Percentiles rank a stretch among this genome's conserved stretches.
These are phyloP conservation scores for Spinus olivaceus DNA, from an alignment of 2,797 vertebrate genomes.

Conservation along the genomic window DNA sequence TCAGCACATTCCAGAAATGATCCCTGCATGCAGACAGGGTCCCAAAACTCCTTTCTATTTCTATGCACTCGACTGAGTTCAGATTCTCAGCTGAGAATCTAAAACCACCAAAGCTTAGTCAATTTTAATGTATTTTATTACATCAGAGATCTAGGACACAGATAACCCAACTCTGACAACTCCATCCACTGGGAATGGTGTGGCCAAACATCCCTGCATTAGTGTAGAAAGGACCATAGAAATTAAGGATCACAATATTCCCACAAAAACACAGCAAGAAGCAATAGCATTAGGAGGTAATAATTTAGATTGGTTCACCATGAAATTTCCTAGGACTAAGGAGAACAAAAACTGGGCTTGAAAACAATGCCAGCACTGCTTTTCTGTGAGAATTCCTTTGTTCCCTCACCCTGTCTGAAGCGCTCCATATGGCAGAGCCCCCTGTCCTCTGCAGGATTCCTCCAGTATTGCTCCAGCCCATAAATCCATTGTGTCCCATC, in stretches of 20 bases:
- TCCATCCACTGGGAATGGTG: not conserved
- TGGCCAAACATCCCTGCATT: not conserved
- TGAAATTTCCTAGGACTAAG: not conserved
- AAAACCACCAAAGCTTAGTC: not conserved
- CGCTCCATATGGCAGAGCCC: not conserved
- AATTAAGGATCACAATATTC: not conserved
- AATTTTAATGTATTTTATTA: not conserved
- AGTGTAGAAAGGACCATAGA: not conserved
- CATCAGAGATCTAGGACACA: not conserved
- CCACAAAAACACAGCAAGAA: not conserved
- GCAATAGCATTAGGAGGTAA: not conserved
- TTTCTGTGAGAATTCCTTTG: not conserved
- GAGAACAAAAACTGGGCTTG: conserved; percentile 10
- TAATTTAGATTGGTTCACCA: not conserved
- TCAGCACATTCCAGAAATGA: not conserved
- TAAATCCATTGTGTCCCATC: not conserved
- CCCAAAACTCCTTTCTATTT: not conserved
- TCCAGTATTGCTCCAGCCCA: not conserved
- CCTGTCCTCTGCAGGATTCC: not conserved
- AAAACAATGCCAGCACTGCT: not conserved
- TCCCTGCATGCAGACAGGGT: not conserved
- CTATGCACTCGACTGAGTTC: not conserved
- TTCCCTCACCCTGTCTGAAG: not conserved
- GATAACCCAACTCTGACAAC: not conserved
- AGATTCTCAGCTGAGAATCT: not conserved